Percentiles rank a stretch among this genome's conserved stretches.
phyloP scores from a whole-genome alignment of 2,797 vertebrate genomes.

The Salmo trutta region DNA sequence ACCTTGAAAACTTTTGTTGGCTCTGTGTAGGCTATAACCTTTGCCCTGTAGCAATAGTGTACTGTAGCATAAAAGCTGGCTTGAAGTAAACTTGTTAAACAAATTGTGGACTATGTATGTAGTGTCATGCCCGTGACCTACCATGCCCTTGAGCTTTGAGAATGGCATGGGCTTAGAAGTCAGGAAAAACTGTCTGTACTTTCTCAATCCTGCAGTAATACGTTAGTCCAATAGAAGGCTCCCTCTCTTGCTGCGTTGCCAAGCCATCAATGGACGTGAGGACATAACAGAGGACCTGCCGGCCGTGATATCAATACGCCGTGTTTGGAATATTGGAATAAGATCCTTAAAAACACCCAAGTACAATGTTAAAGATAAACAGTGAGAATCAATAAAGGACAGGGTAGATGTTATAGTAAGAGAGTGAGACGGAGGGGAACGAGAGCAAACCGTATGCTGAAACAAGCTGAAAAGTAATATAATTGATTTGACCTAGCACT shows the following conservation, averaged over 20 bases:
- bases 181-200: conserved; percentile 47
- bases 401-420: conserved; percentile 30
- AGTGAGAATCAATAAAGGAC: conserved; percentile 52
- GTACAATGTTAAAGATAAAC: conserved; percentile 65
- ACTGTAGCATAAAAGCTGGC: neutral
- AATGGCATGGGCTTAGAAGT: conserved; percentile 30
- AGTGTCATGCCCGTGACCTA: conserved; percentile 44
- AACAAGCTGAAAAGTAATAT: neutral
- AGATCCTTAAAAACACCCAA: conserved; percentile 62
- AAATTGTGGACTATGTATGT: conserved; percentile 56
- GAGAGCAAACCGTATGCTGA: conserved; percentile 23
- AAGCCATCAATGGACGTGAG: conserved; percentile 56
- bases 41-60: neutral
- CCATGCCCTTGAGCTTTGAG: conserved; percentile 20
- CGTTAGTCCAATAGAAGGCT: conserved; percentile 38
- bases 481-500: neutral
- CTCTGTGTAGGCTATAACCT: neutral
- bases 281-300: conserved; percentile 59
- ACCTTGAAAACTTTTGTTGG: neutral
- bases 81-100: conserved; percentile 50
- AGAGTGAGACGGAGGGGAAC: conserved; percentile 9
- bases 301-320: conserved; percentile 51
- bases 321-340: conserved; percentile 57
- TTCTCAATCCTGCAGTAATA: conserved; percentile 52
- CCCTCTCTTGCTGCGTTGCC: conserved; percentile 52